These are phyloP conservation scores for Zaprionus africanus DNA, from an alignment of 1,140 invertebrate genomes.

Conservation along the genomic window DNA sequence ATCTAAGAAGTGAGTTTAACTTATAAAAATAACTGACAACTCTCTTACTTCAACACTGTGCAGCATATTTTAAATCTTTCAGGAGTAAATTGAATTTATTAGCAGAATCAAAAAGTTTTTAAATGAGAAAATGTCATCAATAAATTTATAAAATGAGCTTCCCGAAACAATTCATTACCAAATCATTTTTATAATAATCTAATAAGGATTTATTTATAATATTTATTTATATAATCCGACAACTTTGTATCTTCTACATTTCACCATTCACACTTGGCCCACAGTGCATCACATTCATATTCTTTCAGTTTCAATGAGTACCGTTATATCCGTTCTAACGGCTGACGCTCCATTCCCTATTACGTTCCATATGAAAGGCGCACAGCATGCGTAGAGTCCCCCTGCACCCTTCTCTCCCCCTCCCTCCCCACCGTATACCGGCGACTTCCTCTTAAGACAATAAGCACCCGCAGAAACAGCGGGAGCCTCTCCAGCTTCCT, in stretches of 20 bases:
- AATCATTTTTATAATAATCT: too few relatives aligned
- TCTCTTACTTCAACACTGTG: too few relatives aligned
- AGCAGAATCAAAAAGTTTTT: not conserved
- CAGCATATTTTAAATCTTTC: too few relatives aligned
- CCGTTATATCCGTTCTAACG: conserved; percentile 40
- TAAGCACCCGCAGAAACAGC: conserved; percentile 65
- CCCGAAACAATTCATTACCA: not conserved
- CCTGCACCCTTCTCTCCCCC: conserved; percentile 45
- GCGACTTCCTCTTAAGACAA: conserved; percentile 73
- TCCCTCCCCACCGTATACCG: conserved; percentile 14
- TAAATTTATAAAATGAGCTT: not conserved
- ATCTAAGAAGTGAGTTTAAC: not conserved
- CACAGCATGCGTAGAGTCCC: conserved; percentile 7
- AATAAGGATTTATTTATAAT: too few relatives aligned
- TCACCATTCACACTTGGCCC: not conserved
- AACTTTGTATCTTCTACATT: not conserved
- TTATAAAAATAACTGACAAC: not conserved
- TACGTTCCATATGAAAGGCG: conserved; percentile 32
- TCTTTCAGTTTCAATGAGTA: conserved; percentile 32
- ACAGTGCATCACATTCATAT: conserved; percentile 25
- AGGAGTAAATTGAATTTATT: not conserved
- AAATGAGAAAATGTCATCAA: not conserved
- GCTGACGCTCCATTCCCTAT: conserved; percentile 21
- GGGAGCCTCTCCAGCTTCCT: conserved; percentile 49
- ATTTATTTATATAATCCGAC: too few relatives aligned